Evolutionary conservation across 2,888 invertebrate species (phyloP), one percentile per base, ranked within the genome.

Genomic region (Pelosia muscerda): DNA sequence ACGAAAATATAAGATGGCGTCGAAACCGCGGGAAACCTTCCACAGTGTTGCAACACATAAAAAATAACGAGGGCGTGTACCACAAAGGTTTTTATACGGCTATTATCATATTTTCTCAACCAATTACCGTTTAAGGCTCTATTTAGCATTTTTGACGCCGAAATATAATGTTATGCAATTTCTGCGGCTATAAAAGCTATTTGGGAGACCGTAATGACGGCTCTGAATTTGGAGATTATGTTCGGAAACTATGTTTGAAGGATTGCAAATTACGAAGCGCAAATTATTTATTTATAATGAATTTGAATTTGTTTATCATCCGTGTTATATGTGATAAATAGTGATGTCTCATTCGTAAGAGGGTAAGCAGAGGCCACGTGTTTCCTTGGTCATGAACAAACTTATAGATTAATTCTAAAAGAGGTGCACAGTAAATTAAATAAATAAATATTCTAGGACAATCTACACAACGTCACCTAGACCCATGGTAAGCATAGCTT

Each of bases 71-170:
- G 89, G 84, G 80, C 76, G 78, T 79, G 81, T 81, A 83, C 88
- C 86, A 86, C 88, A 89, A 89, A 90, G 89, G 90, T 87, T 90
- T 87, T 90, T 86, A 89, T 86, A 86, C 81, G 78, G 81, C 91
- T 87, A 93, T 94, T 94, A 94, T 91, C 92, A 92, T 92, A 92
- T 91, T 90, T 88, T 83, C 82, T 77, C 68, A 77, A 79, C 87
- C 91, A 90, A 92, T 93, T 92, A 92, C 88, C 87, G 86, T 87
- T 88, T 87, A 84, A 83, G 78, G 81, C 74, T 77, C 77, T 80
- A 85, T 87, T 91, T 89, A 86, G 86, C 89, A 88, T 90, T 90
- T 89, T 86, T 83, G 88, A 82, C 79, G 78, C 80, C 67, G 78
- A 71, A 70, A 79, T 79, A 85, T 84, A 81, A 71, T 76, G 74